phyloP scores from a whole-genome alignment of 1,140 invertebrate species.

The Nasonia vitripennis region DNA sequence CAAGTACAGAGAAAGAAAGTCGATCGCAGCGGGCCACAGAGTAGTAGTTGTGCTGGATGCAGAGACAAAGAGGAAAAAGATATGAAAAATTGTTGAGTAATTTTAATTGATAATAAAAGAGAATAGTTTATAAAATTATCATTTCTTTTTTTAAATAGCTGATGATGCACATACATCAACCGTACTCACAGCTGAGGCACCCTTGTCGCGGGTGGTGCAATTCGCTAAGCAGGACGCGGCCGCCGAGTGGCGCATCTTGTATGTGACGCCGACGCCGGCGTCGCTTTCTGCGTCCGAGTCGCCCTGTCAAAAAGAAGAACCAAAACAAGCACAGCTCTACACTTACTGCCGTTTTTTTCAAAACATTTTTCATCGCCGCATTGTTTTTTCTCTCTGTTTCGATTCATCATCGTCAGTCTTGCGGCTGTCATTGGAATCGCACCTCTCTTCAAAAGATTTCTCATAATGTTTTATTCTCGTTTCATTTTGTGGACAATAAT shows the following conservation, averaged over 20 bases:
- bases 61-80: constrained; percentile 33
- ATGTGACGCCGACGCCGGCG: constrained; percentile 71
- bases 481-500: neutral
- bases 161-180: constrained; percentile 49
- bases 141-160: constrained; percentile 14
- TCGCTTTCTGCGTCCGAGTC: constrained; percentile 74
- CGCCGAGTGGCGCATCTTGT: constrained; percentile 73
- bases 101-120: constrained; percentile 1
- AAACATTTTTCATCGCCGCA: neutral
- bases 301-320: constrained; percentile 69
- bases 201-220: constrained; percentile 72
- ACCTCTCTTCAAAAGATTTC: neutral
- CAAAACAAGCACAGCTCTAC: constrained; percentile 68
- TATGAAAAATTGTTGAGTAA: constrained; percentile 29
- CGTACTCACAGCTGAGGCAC: constrained; percentile 73
- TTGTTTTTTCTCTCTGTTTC: constrained; percentile 20
- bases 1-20: constrained; percentile 53
- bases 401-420: neutral
- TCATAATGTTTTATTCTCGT: neutral
- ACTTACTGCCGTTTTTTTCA: constrained; percentile 63
- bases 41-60: constrained; percentile 53
- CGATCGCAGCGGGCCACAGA: constrained; percentile 52
- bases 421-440: neutral
- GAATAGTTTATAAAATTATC: neutral
- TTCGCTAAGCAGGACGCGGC: constrained; percentile 73